Conservation (phyloP, 2,113 vertebrate species). For the Phalacrocorax carbo region DNA sequence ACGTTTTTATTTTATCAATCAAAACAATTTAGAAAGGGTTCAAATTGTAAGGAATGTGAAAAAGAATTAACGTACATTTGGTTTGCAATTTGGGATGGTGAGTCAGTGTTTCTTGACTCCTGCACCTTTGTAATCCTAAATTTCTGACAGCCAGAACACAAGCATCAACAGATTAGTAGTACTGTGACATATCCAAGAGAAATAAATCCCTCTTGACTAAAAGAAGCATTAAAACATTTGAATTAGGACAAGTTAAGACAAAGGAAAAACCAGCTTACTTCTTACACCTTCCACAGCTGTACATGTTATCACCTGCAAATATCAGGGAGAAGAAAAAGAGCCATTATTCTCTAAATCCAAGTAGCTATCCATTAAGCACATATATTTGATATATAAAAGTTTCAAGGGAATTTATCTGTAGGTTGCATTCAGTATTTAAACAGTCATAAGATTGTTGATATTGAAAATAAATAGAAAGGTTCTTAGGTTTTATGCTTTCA, state of each 20-base stretch:
- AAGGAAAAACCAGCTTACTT: constrained; percentile 84
- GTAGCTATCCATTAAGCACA: not conserved
- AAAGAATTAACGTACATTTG: not conserved
- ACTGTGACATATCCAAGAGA: not conserved
- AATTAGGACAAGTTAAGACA: not conserved
- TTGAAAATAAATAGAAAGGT: not conserved
- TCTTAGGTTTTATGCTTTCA: not conserved
- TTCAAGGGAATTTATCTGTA: not conserved
- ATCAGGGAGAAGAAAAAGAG: constrained; percentile 3
- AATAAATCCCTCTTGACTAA: not conserved
- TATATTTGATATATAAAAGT: not conserved
- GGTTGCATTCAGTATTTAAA: not conserved
- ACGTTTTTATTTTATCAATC: not conserved
- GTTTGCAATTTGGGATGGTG: not conserved
- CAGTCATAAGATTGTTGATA: not conserved
- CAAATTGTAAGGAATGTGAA: not conserved
- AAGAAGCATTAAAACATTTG: not conserved
- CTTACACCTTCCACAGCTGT: constrained; percentile 99
- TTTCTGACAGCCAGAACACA: not conserved
- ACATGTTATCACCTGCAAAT: constrained; percentile 96
- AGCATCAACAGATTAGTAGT: not conserved
- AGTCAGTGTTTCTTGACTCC: not conserved
- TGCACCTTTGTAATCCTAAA: not conserved
- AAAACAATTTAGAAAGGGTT: not conserved
- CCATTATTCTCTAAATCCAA: not conserved